Base-by-base conservation (phyloP, 2,797 vertebrate species). In the Apogon hyalosoma region DNA sequence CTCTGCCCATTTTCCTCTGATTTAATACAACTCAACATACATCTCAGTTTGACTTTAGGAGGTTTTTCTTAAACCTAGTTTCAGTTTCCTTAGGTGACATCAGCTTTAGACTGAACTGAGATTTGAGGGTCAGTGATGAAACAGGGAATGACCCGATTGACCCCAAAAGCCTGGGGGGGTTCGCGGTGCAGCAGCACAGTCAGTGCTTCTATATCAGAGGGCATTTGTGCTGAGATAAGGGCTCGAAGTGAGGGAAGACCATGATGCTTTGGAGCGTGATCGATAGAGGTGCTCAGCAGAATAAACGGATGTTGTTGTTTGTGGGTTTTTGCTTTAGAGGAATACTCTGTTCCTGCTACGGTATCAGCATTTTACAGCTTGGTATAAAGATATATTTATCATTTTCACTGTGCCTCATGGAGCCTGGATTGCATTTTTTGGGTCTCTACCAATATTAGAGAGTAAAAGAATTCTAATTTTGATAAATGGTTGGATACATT, bases 171-270 rank as follows among this genome's bases (percentile, higher is more conserved):
- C 51, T 11, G 10, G 8, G 60, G 64, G 33, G 33, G 66, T 66
- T 15, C 24, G 59, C 16, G 63, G 13, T 50, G 70, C 11, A 2
- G 47, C 6, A 48, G 61, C 13, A 12, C 19, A 11, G 64, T 61
- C 77, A 38, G 42, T 57, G 62, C 62, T 48, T 61, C 61, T 63
- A 2, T 65, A 71, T 77, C 59, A 31, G 69, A 72, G 73, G 68
- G 71, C 63, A 43, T 90, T 90, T 81, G 69, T 88, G 85, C 85
- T 88, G 80, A 85, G 75, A 82, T 87, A 68, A 77, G 82, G 69
- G 42, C 65, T 68, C 56, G 64, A 64, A 55, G 49, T 66, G 67
- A 56, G 41, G 59, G 45, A 56, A 63, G 52, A 59, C 80, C 60
- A 24, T 4, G 60, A 24, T 31, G 76, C 64, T 80, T 75, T 67